These are phyloP conservation scores for Diaprepes abbreviatus DNA, from an alignment of 2,888 invertebrate genomes.

Conservation along the genomic window DNA sequence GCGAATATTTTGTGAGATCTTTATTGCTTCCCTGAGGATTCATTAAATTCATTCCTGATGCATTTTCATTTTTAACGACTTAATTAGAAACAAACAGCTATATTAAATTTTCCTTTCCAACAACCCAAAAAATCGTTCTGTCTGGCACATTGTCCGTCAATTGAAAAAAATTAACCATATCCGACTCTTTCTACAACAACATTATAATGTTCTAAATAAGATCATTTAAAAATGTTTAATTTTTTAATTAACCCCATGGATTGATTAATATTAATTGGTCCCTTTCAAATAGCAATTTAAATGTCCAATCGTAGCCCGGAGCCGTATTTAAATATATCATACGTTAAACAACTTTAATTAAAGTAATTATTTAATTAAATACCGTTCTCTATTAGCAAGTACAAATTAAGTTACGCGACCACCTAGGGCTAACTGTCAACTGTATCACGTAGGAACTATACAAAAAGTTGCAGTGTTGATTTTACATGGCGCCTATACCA, in stretches of 20 bases:
- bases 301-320: constrained; percentile 13
- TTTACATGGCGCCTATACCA: no score
- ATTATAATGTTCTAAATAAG: background rate
- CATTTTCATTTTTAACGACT: no score
- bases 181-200: background rate
- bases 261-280: constrained; percentile 11
- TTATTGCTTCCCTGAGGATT: no score
- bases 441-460: background rate
- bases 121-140: background rate
- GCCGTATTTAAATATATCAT: constrained; percentile 20
- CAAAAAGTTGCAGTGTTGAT: background rate
- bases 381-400: constrained; percentile 1
- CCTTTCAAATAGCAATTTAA: background rate
- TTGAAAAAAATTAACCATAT: background rate
- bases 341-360: constrained; percentile 10
- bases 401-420: constrained; percentile 7
- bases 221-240: constrained; percentile 4
- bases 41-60: no score
- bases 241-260: background rate
- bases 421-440: constrained; percentile 9
- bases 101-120: no score
- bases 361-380: constrained; percentile 18
- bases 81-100: no score
- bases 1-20: no score
- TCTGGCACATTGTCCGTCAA: background rate